Conservation (phyloP, 2,888 invertebrate species). For the Falcaria lacertinaria region DNA sequence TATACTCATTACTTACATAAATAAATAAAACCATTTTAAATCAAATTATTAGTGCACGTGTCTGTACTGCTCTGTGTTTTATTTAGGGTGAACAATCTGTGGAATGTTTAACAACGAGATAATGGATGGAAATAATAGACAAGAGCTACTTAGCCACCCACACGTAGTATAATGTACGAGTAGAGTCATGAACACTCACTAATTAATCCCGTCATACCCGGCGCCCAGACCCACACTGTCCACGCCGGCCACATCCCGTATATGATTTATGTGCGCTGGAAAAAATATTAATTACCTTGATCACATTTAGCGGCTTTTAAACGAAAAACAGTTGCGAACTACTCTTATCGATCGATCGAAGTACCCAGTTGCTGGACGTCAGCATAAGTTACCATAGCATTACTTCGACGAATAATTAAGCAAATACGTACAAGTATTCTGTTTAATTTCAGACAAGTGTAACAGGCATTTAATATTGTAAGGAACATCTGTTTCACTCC, state of each 20-base stretch:
- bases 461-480: background rate
- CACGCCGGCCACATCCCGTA: constrained; percentile 90
- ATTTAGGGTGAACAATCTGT: background rate
- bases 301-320: background rate
- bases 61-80: background rate
- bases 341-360: too few relatives aligned
- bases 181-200: constrained; percentile 81
- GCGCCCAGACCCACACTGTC: constrained; percentile 94
- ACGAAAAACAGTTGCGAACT: too few relatives aligned
- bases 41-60: too few relatives aligned
- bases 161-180: constrained; percentile 18
- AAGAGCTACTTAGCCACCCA: background rate
- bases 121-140: background rate
- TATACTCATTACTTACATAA: too few relatives aligned
- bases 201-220: constrained; percentile 94
- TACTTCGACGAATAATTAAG: too few relatives aligned
- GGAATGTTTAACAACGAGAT: background rate
- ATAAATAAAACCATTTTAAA: too few relatives aligned
- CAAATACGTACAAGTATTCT: background rate
- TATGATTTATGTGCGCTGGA: constrained; percentile 94
- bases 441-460: background rate
- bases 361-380: too few relatives aligned
- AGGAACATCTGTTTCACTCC: background rate
- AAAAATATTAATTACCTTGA: constrained; percentile 23
- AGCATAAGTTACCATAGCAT: too few relatives aligned